Evolutionary conservation across 2,797 vertebrate species (phyloP).

Genomic region (Liparis tanakae): DNA sequence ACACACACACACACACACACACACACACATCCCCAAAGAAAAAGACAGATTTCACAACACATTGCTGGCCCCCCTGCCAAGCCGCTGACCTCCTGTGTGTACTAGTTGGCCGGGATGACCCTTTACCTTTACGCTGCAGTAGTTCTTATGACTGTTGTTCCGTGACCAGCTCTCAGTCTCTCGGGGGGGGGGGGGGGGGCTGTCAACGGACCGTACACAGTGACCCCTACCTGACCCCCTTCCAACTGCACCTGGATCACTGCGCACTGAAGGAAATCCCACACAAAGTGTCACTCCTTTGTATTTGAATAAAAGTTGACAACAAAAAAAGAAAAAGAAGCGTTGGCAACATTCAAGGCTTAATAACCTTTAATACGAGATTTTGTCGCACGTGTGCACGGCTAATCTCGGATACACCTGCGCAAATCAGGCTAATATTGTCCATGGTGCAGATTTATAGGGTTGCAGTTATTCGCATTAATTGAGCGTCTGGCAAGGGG

Average conservation of each 20-base stretch:
- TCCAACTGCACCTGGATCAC: slow-evolving; percentile 29
- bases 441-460: neutral
- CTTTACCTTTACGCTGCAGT: slow-evolving; percentile 71
- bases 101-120: slow-evolving; percentile 61
- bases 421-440: neutral
- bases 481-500: neutral
- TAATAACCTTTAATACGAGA: neutral
- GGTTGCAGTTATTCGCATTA: neutral
- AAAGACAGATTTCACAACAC: slow-evolving; percentile 32
- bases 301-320: slow-evolving; percentile 2
- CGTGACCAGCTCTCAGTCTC: slow-evolving; percentile 52
- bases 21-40: slow-evolving; percentile 38
- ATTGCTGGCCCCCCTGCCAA: slow-evolving; percentile 46
- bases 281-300: neutral
- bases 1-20: neutral
- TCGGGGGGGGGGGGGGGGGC: slow-evolving; percentile 49
- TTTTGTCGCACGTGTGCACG: neutral
- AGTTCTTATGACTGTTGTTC: slow-evolving; percentile 72
- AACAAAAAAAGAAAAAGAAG: neutral
- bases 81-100: slow-evolving; percentile 58
- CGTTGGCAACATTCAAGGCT: neutral
- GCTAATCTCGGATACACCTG: neutral
- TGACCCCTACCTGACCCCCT: slow-evolving; percentile 52
- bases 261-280: slow-evolving; percentile 22
- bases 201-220: slow-evolving; percentile 46